Evolutionary conservation across 1,140 invertebrate species (phyloP).

Genomic region (Parasteatoda tepidariorum): DNA sequence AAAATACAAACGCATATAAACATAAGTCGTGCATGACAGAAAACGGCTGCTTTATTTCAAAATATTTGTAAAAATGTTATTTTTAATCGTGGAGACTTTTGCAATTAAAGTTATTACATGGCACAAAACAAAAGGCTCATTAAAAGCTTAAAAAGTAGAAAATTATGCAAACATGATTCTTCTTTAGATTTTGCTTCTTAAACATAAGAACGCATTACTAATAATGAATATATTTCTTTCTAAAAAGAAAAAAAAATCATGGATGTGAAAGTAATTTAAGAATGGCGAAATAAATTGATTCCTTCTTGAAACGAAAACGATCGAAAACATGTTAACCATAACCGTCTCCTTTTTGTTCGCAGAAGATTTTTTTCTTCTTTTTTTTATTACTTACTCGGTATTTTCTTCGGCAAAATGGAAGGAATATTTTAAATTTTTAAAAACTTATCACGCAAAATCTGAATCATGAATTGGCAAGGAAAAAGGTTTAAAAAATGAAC

Average conservation of each 20-base stretch:
- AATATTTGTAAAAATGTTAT: too few relatives aligned
- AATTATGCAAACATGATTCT: neutral
- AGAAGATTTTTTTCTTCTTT: neutral
- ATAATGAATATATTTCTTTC: conserved; percentile 13
- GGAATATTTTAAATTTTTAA: conserved; percentile 37
- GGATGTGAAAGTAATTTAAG: neutral
- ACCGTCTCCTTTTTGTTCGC: neutral
- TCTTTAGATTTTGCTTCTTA: neutral
- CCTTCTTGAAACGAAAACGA: neutral
- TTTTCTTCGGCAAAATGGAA: neutral
- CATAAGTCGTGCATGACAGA: too few relatives aligned
- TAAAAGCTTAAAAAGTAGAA: neutral
- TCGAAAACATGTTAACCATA: conserved; percentile 14
- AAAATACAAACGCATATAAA: too few relatives aligned
- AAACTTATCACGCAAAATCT: conserved; percentile 39
- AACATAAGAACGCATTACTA: conserved; percentile 1
- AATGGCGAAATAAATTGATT: conserved; percentile 34
- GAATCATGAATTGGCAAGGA: conserved; percentile 12
- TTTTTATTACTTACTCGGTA: neutral
- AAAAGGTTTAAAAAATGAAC: too few relatives aligned
- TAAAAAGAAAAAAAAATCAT: neutral
- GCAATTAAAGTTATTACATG: too few relatives aligned
- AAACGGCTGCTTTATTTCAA: too few relatives aligned
- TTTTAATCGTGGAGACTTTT: too few relatives aligned
- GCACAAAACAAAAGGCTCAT: too few relatives aligned